phyloP scores from a whole-genome alignment of 2,888 invertebrate genomes.

The Timema cristinae region DNA sequence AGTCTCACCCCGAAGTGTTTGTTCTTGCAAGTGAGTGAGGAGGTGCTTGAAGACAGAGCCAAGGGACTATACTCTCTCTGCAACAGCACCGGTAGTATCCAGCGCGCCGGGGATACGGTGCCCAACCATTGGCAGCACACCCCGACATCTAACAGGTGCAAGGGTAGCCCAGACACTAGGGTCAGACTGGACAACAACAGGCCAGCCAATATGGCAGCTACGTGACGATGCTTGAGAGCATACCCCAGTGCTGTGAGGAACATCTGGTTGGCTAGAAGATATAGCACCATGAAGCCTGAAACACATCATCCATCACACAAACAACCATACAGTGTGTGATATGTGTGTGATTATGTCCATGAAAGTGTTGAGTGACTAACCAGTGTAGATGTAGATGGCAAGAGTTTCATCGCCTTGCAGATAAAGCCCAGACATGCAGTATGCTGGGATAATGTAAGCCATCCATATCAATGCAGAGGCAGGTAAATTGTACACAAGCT shows the following conservation, averaged over 20 bases:
- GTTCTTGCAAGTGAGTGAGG: conserved; percentile 59
- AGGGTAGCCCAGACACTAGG: conserved; percentile 62
- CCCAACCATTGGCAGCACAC: conserved; percentile 62
- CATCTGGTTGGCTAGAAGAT: conserved; percentile 37
- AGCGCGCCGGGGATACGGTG: conserved; percentile 66
- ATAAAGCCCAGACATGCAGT: conserved; percentile 82
- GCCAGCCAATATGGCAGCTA: conserved; percentile 56
- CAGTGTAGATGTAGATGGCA: conserved; percentile 40
- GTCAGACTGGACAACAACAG: conserved; percentile 57
- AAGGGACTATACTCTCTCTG: conserved; percentile 62
- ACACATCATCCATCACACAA: no score
- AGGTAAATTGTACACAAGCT: conserved; percentile 75
- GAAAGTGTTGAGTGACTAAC: conserved; percentile 32
- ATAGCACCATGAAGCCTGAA: conserved; percentile 66
- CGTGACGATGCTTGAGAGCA: conserved; percentile 59
- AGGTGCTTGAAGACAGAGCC: conserved; percentile 55
- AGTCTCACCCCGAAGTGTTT: conserved; percentile 56
- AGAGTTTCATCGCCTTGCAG: conserved; percentile 38
- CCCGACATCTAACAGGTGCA: conserved; percentile 66
- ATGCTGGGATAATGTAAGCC: conserved; percentile 82
- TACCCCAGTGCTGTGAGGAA: conserved; percentile 59
- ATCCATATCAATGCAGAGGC: conserved; percentile 77
- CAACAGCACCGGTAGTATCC: conserved; percentile 65
- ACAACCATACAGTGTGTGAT: no score
- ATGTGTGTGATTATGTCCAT: not conserved